Evolutionary conservation across 2,888 invertebrate species (phyloP), one percentile per base, ranked within the genome.

Genomic region (Dimorphilus gyrociliatus): DNA sequence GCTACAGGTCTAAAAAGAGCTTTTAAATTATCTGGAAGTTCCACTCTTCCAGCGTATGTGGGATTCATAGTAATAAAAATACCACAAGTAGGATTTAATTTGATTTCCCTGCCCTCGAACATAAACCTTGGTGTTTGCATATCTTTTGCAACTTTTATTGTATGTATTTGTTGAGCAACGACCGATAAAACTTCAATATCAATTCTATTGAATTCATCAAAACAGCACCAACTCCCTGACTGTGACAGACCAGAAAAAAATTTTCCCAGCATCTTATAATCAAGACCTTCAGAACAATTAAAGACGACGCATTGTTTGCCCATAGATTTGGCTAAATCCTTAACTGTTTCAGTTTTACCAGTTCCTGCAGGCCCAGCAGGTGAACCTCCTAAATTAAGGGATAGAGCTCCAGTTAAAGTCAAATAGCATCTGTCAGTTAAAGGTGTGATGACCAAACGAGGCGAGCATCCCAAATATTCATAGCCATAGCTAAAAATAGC

Each of bases 21-120:
- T 42, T 60, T 60, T 36, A 62, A 41, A 44, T 62, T 62, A 44
- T 62, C 61, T 2, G 61, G 61, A 17, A 62, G 44, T 35, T 62
- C 61, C 16, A 60, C 59, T 34, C 61, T 46, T 4, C 61, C 61
- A 8, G 59, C 55, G 43, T 61, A 61, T 4, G 56, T 57, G 34
- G 56, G 59, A 35, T 60, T 60, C 59, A 61, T 61, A 12, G 61
- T 61, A 33, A 61, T 61, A 38, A 61, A 61, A 37, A 56, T 52
- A 16, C 59, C 61, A 47, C 60, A 61, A 1, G 54, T 50, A 19
- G 44, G 39, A 36, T 60, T 60, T 29, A 61, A 45, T 32, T 56
- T 55, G 34, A 61, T 58, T 30, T 61, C 60, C 25, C 53, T 42
- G 3, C 56, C 56, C 35, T 61, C 61, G 47, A 61, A 61, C 42